Conservation (phyloP, 2,113 vertebrate species). For the Apus apus region DNA sequence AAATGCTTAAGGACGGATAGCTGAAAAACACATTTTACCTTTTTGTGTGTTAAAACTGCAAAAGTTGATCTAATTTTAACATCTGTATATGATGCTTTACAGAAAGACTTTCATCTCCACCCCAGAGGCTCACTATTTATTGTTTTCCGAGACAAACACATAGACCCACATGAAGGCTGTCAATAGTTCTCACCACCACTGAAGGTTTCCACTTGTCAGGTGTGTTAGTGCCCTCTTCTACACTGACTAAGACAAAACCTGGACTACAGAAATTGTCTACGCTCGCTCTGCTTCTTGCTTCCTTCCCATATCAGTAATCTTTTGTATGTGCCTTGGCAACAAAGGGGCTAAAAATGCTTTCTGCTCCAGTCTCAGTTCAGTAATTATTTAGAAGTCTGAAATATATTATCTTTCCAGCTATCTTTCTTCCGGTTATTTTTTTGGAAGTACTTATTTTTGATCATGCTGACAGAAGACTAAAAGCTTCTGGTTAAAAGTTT, state of each 20-base stretch:
- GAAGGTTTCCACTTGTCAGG: not conserved
- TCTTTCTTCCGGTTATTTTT: constrained; percentile 17
- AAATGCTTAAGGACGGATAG: not conserved
- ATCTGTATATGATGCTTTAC: not conserved
- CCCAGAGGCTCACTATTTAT: not conserved
- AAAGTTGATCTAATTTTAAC: not conserved
- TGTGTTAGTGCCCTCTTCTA: not conserved
- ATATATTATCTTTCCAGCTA: not conserved
- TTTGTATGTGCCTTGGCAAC: not conserved
- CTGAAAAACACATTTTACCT: not conserved
- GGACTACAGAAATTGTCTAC: not conserved
- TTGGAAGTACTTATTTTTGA: constrained; percentile 11
- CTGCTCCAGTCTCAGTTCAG: not conserved
- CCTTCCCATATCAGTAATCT: not conserved
- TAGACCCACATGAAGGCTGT: not conserved
- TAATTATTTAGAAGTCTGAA: constrained; percentile 24
- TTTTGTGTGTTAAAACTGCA: not conserved
- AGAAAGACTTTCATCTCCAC: not conserved
- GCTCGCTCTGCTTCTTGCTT: not conserved
- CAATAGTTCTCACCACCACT: not conserved
- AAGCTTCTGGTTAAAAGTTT: not conserved
- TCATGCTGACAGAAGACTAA: not conserved
- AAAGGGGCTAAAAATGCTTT: constrained; percentile 11
- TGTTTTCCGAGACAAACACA: not conserved
- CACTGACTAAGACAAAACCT: not conserved